Base-by-base conservation (phyloP, 2,888 invertebrate species). In the Chrysolina oricalcia region DNA sequence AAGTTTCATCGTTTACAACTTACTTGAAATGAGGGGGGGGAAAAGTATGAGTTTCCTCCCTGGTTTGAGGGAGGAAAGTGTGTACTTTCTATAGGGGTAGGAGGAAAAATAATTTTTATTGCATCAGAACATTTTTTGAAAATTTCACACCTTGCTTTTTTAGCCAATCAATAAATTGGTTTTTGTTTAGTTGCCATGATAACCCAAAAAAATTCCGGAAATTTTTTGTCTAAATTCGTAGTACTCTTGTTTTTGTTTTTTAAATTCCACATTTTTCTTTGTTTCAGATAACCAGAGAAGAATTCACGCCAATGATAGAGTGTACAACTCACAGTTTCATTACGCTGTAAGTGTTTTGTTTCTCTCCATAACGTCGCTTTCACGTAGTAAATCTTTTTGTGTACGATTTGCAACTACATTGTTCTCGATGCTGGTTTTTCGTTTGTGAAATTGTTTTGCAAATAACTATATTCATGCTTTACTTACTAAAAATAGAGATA, bases 281-380 rank as follows among this genome's bases (percentile, higher is more conserved):
- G 88, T 93, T 94, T 69, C 94, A 98, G 98, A 98, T 92, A 95
- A 96, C 90, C 98, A 98, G 93, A 94, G 98, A 91, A 93, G 95
- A 92, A 98, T 99, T 89, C 95, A 94, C 91, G 98, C 98, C 87
- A 99, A 99, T 91, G 97, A 99, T 91, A 94, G 96, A 89, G 94
- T 93, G 88, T 98, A 95, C 91, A 99, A 99, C 92, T 93, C 96
- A 87, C 96, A 97, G 91, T 99, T 98, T 92, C 95, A 96, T 90
- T 99, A 99, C 92, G 98, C 99, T 88, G 99, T 99, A 93, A 97
- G 97, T 94, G 83, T 75, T 79, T 69, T 13, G 19, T 53, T 53
- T 23, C 13, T 13, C 11, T 53, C 21, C 9, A 19, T 21, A 21
- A 4, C 19, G 17, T 53, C 17, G 5, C 27, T 27, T 19, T 10